Percentiles rank a stretch among this genome's conserved stretches.
Evolutionary conservation across 2,113 vertebrate species (phyloP).

Genomic region (Percopsis transmontana): DNA sequence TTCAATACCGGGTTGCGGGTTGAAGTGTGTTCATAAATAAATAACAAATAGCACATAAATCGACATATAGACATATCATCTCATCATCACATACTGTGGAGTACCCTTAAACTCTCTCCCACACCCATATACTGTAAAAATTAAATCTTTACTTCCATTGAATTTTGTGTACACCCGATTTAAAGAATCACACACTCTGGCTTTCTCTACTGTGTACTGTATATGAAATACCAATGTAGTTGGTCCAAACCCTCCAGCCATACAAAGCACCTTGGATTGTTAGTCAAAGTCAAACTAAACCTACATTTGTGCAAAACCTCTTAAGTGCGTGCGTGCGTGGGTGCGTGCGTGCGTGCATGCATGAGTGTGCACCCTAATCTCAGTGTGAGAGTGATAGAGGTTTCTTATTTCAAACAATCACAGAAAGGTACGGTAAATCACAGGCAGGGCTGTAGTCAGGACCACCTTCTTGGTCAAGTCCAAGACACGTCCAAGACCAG

Average conservation of each 20-base stretch:
- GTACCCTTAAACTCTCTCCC: too few relatives aligned
- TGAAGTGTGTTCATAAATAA: too few relatives aligned
- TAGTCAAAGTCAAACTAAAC: not conserved
- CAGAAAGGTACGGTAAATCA: constrained; percentile 3
- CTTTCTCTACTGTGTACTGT: not conserved
- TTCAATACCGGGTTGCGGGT: too few relatives aligned
- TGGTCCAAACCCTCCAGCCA: not conserved
- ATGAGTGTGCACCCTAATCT: constrained; percentile 6
- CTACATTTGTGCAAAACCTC: not conserved
- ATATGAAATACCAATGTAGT: not conserved
- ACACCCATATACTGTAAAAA: too few relatives aligned
- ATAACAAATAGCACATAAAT: too few relatives aligned
- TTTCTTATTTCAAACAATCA: constrained; percentile 18
- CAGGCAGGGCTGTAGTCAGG: constrained; percentile 14
- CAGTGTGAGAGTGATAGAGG: constrained; percentile 6
- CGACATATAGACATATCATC: too few relatives aligned
- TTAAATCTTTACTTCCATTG: too few relatives aligned
- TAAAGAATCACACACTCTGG: not conserved
- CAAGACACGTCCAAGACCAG: too few relatives aligned
- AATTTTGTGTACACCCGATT: too few relatives aligned
- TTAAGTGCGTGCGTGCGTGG: not conserved
- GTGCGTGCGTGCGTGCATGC: not conserved
- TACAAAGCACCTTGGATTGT: constrained; percentile 12
- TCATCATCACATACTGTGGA: too few relatives aligned
- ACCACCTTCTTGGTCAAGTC: too few relatives aligned